Conservation (phyloP, 2,797 vertebrate species). For the Sebastiscus tertius region DNA sequence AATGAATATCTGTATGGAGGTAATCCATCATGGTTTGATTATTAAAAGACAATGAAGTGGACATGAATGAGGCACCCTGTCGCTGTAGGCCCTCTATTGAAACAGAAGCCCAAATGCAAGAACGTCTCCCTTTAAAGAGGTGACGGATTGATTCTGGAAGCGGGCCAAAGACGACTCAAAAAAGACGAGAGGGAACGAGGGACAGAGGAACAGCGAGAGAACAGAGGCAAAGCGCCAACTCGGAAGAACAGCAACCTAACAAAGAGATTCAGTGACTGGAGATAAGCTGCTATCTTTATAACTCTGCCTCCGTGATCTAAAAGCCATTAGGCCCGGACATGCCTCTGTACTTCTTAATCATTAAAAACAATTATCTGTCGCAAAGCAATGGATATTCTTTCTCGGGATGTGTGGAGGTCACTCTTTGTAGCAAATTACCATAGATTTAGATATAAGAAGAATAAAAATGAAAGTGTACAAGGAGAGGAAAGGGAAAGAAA, state of each 20-base stretch:
- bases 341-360: constrained; percentile 62
- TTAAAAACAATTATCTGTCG: constrained; percentile 64
- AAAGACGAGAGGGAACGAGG: constrained; percentile 41
- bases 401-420: constrained; percentile 8
- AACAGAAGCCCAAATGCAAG: constrained; percentile 62
- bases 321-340: constrained; percentile 59
- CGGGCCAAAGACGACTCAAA: constrained; percentile 59
- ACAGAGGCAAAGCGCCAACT: constrained; percentile 50
- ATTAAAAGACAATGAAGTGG: constrained; percentile 76
- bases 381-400: constrained; percentile 43
- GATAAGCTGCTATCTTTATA: constrained; percentile 70
- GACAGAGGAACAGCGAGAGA: constrained; percentile 45
- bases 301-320: constrained; percentile 60
- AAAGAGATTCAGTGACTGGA: constrained; percentile 59
- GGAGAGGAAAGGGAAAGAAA: background rate
- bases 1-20: constrained; percentile 60
- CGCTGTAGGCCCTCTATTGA: constrained; percentile 63
- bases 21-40: constrained; percentile 80
- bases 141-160: constrained; percentile 76
- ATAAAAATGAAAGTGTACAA: constrained; percentile 7
- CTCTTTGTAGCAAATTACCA: constrained; percentile 35
- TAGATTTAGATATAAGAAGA: constrained; percentile 24
- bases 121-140: constrained; percentile 64
- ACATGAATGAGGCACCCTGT: constrained; percentile 78
- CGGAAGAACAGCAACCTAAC: constrained; percentile 56